A percentile compares a stretch with the other conserved stretches of the same genome.
These are phyloP conservation scores for Bothrops jararaca DNA, from an alignment of 2,113 vertebrate genomes.

Conservation along the genomic window DNA sequence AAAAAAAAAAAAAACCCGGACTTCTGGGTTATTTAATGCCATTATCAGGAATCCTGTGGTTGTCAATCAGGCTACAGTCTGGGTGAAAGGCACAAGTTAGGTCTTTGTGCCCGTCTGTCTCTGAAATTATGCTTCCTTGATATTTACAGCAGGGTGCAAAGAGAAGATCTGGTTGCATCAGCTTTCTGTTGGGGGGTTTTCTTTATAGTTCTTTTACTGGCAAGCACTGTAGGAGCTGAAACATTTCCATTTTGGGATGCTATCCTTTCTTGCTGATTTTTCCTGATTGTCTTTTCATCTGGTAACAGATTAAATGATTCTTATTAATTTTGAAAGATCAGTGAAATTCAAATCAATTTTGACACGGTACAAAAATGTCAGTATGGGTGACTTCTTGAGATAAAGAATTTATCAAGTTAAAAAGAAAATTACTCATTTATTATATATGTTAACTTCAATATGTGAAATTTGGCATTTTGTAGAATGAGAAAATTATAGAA, in stretches of 20 bases:
- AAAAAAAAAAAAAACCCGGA: background rate
- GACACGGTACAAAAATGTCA: background rate
- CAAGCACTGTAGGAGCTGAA: background rate
- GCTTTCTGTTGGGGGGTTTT: background rate
- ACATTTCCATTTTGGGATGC: background rate
- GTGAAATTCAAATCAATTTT: background rate
- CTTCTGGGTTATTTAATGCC: background rate
- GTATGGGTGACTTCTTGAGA: background rate
- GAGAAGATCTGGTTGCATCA: background rate
- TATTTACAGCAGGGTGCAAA: slow-evolving; percentile 16
- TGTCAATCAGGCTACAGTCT: background rate
- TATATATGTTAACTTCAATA: background rate
- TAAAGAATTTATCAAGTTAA: background rate
- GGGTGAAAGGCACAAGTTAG: background rate
- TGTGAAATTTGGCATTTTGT: background rate
- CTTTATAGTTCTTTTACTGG: background rate
- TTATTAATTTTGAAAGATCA: background rate
- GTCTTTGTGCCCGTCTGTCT: background rate
- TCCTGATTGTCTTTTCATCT: background rate
- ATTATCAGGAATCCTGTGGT: background rate
- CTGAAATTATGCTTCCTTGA: background rate
- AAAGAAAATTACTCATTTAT: background rate
- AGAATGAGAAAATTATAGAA: background rate
- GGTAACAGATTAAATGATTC: background rate
- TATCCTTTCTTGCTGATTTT: background rate